Conservation (phyloP, 37 sponge, comb jelly and placozoan genomes). For the Theonella swinhoei region DNA sequence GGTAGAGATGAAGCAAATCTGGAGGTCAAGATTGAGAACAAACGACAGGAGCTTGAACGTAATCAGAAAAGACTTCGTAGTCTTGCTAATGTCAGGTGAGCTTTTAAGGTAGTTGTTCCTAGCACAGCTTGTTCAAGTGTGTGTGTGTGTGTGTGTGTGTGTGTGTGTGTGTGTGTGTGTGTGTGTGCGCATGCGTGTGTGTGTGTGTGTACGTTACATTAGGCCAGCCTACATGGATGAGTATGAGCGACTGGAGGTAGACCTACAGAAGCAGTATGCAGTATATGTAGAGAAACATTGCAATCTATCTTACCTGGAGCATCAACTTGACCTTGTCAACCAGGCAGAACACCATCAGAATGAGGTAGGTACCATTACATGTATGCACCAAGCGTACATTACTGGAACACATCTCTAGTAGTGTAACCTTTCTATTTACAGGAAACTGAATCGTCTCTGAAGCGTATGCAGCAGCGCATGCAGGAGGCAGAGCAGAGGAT, state of each 20-base stretch:
- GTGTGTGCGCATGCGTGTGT: neutral
- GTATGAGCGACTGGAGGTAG: conserved; percentile 90
- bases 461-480: conserved; percentile 81
- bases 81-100: conserved; percentile 86
- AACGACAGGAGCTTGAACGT: conserved; percentile 92
- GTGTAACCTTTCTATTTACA: neutral
- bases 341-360: conserved; percentile 76
- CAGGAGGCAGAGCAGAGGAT: conserved; percentile 84
- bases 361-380: conserved; percentile 60
- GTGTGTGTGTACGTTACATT: neutral
- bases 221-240: conserved; percentile 99
- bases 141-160: neutral
- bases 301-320: conserved; percentile 93
- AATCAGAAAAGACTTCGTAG: conserved; percentile 90
- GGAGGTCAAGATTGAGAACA: conserved; percentile 95
- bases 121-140: neutral
- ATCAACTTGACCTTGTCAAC: conserved; percentile 83
- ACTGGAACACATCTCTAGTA: neutral
- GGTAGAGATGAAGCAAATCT: conserved; percentile 94
- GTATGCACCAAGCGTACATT: neutral
- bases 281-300: conserved; percentile 90
- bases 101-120: too few relatives aligned
- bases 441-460: conserved; percentile 73
- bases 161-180: neutral
- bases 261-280: conserved; percentile 85